Conservation (phyloP, 2,113 vertebrate genomes). For the Centrocercus urophasianus region DNA sequence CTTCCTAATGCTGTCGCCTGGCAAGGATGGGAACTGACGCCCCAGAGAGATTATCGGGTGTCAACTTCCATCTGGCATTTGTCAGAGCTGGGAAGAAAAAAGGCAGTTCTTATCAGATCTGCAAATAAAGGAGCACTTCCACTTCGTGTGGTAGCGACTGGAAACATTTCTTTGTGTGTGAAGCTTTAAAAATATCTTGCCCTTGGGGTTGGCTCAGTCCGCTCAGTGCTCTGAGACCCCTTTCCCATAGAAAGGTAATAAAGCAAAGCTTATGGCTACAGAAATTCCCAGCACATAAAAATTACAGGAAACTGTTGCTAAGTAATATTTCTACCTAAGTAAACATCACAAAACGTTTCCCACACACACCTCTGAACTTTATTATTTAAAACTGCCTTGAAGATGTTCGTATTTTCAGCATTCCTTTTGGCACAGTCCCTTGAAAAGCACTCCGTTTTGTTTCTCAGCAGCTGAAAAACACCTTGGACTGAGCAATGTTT, state of each 20-base stretch:
- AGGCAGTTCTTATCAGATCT: conserved; percentile 54
- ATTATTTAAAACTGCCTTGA: conserved; percentile 37
- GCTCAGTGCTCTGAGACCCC: background rate
- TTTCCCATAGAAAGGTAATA: conserved; percentile 58
- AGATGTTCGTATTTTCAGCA: background rate
- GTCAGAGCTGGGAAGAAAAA: conserved; percentile 1
- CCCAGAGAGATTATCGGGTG: conserved; percentile 35
- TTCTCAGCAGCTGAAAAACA: background rate
- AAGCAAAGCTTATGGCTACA: conserved; percentile 34
- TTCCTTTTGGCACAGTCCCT: background rate
- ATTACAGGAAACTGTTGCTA: conserved; percentile 74
- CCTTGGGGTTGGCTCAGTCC: conserved; percentile 25
- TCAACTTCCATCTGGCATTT: conserved; percentile 66
- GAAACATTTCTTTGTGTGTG: conserved; percentile 61
- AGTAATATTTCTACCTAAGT: conserved; percentile 70
- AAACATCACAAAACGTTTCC: conserved; percentile 68
- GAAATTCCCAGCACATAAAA: conserved; percentile 72
- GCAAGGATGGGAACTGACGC: conserved; percentile 21
- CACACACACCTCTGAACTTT: conserved; percentile 68
- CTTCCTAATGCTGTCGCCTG: background rate
- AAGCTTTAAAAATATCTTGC: conserved; percentile 64
- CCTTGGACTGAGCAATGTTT: background rate
- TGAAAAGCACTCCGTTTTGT: background rate
- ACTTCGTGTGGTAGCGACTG: conserved; percentile 31
- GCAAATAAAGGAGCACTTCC: conserved; percentile 42